Evolutionary conservation across 2,797 vertebrate species (phyloP), one percentile per base, ranked within the genome.

Genomic region (Gymnodraco acuticeps): DNA sequence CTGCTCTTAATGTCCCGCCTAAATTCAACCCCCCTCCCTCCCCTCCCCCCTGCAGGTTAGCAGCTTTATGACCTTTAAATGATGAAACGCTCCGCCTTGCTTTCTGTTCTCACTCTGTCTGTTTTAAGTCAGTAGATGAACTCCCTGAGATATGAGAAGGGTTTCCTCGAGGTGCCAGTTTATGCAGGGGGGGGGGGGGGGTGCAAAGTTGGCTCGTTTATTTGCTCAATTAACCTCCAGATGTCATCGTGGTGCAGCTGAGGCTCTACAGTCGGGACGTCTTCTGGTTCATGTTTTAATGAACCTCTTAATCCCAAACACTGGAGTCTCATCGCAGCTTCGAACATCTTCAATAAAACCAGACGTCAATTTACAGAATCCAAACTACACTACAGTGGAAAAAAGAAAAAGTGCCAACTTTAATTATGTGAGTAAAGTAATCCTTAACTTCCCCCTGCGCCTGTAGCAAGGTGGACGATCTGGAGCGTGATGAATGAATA

Each of bases 271-370:
- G 70, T 72, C 42, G 79, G 90, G 85, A 69, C 74, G 7, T 54
- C 77, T 79, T 77, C 83, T 88, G 89, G 90, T 78, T 42, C 83
- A 69, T 89, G 78, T 93, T 92, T 80, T 93, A 93, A 85, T 81
- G 89, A 13, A 86, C 89, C 89, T 92, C 92, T 78, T 89, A 89
- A 89, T 33, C 84, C 84, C 69, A 45, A 58, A 68, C 73, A 82
- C 3, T 59, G 70, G 76, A 80, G 80, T 31, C 33, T 6, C 1
- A 12, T 20, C 51, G 1, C 62, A 3, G 61, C 59, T 1, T 3
- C 72, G 33, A 38, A 9, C 33, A 27, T 27, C 27, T 27, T 4
- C 27, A 38, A 38, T 38, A 38, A 38, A 68, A 23, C 19, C 54
- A 14, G 80, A 88, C 87, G 79, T 88, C 76, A 3, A 73, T 67